These are phyloP conservation scores for Hypercompe scribonia DNA, from an alignment of 2,888 invertebrate species.

Conservation along the genomic window DNA sequence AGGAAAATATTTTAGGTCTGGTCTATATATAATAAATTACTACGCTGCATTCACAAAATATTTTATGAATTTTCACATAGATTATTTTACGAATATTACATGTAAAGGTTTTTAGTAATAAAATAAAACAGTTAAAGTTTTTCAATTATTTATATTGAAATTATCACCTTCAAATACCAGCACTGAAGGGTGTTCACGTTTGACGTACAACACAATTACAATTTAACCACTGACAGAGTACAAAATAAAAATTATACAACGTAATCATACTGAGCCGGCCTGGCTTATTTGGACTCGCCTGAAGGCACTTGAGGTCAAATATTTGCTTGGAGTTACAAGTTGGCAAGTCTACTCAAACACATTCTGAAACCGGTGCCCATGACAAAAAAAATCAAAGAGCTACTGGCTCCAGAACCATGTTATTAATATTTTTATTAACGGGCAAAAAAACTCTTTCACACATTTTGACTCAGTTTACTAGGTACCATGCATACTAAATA, in stretches of 20 bases:
- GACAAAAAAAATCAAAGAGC: constrained; percentile 14
- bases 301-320: constrained; percentile 82
- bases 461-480: constrained; percentile 20
- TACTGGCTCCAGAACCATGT: constrained; percentile 2
- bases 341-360: constrained; percentile 65
- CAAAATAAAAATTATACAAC: constrained; percentile 53
- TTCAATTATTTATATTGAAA: constrained; percentile 83
- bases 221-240: constrained; percentile 68
- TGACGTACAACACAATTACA: constrained; percentile 83
- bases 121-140: constrained; percentile 59
- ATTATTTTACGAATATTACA: neutral
- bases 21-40: neutral
- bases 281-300: constrained; percentile 75
- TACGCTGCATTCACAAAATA: neutral
- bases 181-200: constrained; percentile 84
- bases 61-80: neutral
- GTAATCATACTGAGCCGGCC: constrained; percentile 65
- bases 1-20: neutral
- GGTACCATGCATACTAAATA: constrained; percentile 21
- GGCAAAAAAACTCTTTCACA: constrained; percentile 14
- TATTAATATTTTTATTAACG: neutral
- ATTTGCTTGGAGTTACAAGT: constrained; percentile 72
- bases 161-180: constrained; percentile 83
- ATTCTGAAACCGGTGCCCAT: constrained; percentile 10
- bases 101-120: neutral